Evolutionary conservation across 2,797 vertebrate species (phyloP).

Genomic region (Delichon dasypus): DNA sequence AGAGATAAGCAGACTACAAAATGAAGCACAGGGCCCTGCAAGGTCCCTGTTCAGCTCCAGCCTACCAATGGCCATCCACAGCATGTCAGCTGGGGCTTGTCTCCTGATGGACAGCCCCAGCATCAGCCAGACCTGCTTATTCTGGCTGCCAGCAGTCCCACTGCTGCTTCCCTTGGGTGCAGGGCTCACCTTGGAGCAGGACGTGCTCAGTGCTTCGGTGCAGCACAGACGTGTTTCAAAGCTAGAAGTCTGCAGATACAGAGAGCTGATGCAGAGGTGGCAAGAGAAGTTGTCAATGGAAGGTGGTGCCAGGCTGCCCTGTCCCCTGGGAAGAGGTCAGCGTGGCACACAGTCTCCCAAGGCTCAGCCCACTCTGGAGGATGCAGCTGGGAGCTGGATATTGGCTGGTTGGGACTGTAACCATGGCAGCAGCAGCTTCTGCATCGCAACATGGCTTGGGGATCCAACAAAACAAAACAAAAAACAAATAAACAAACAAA

Average conservation of each 20-base stretch:
- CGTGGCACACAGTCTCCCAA: not conserved
- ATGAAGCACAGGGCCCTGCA: not conserved
- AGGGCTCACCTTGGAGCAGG: accelerated
- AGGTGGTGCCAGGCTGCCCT: not conserved
- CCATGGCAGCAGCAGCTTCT: constrained; percentile 74
- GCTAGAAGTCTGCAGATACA: not conserved
- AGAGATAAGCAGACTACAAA: not conserved
- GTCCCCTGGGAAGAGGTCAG: not conserved
- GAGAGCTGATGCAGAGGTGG: not conserved
- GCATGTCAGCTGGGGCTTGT: not conserved
- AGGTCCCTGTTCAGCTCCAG: not conserved
- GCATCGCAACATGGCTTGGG: constrained; percentile 51
- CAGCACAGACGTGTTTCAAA: not conserved
- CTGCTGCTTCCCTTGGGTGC: not conserved
- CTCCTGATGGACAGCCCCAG: not conserved
- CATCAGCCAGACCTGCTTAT: not conserved
- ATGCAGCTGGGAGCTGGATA: not conserved
- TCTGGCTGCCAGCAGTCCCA: not conserved
- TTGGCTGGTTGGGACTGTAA: constrained; percentile 62
- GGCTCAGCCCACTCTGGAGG: not conserved
- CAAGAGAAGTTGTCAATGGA: not conserved
- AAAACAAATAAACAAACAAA: not conserved
- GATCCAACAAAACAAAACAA: not conserved
- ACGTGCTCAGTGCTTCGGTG: accelerated
- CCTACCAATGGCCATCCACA: accelerated